phyloP scores from a whole-genome alignment of 2,113 vertebrate species.

The Pseudorasbora parva region DNA sequence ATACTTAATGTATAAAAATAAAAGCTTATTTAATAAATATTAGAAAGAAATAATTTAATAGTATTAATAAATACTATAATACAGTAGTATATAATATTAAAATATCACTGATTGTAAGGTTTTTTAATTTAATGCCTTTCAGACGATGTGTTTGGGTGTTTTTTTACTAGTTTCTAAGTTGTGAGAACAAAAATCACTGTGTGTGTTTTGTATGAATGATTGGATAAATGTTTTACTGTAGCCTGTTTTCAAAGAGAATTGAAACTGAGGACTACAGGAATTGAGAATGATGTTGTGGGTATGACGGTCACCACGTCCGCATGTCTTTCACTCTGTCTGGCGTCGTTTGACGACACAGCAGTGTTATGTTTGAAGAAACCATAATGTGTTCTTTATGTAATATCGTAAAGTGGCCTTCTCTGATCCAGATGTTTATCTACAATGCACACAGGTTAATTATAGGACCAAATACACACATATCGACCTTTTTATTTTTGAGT shows the following conservation, averaged over 20 bases:
- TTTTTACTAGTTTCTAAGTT: neutral
- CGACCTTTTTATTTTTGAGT: no score
- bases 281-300: conserved; percentile 31
- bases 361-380: neutral
- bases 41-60: neutral
- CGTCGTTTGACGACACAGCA: neutral
- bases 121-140: neutral
- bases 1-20: neutral
- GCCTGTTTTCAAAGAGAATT: conserved; percentile 35
- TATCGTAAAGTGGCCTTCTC: neutral
- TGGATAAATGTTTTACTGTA: conserved; percentile 18
- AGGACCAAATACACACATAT: neutral
- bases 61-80: neutral
- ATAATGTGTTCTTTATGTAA: neutral
- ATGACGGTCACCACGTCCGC: neutral
- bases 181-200: neutral
- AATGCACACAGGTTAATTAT: neutral
- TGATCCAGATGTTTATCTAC: neutral
- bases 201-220: neutral
- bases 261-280: conserved; percentile 30
- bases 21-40: neutral
- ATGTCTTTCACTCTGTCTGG: neutral
- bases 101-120: neutral
- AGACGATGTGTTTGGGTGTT: neutral
- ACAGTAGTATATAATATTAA: neutral